Evolutionary conservation across 1,140 invertebrate species (phyloP), one percentile per base, ranked within the genome.

Genomic region (Solenopsis invicta): DNA sequence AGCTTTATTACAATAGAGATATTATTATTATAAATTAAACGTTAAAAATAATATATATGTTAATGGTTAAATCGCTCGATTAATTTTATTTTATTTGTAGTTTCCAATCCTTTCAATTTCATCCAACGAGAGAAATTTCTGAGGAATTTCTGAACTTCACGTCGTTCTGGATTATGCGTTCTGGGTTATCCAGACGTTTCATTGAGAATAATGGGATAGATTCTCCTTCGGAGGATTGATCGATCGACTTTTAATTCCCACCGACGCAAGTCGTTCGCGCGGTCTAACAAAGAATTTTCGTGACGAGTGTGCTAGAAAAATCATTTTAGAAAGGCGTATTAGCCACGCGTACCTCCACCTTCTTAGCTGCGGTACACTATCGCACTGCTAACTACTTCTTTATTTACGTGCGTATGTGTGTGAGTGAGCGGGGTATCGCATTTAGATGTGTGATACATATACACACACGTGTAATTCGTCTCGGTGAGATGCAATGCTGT

Each of bases 311-410:
- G 56, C 24, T 59, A 50, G 84, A 87, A 88, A 88, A 78, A 89
- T 81, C 66, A 24, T 77, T 87, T 94, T 93, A 94, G 93, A 94
- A 94, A 93, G 93, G 92, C 89, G 78, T 88, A 81, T 81, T 80
- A 89, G 61, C 41, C 87, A 86, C 62, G 81, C 88, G 84, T 77
- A 59, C 76, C 52, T 52, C n/a, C 66, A 75, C 56, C 37, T 80
- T 66, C 59, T 85, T 76, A n/a, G 21, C 37, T 10, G 18, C 13
- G 45, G 12, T 34, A 21, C 41, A 41, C 21, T 66, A 76, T 54
- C 8, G 29, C 77, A 16, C 37, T 37, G 34, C 59, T 77, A 85
- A 62, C 69, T 75, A 21, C 62, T 66, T 8, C 34, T 78, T 50
- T 72, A 67, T 56, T 18, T 78, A 59, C 62, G 71, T 80, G 85